Base-by-base conservation (phyloP, 2,113 vertebrate species). In the Seriola quinqueradiata region DNA sequence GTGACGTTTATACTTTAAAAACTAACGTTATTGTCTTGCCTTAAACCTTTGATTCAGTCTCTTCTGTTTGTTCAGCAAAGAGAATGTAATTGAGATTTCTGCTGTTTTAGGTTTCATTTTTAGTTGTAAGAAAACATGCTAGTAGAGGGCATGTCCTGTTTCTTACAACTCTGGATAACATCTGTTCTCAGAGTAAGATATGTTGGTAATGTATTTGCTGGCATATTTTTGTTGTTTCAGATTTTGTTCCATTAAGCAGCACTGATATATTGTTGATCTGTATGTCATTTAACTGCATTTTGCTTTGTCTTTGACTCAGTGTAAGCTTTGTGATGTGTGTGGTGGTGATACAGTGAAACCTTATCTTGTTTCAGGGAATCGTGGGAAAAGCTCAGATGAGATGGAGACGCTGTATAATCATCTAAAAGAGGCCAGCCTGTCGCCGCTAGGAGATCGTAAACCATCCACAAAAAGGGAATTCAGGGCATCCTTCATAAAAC, bases 351-450 rank as follows among this genome's bases (percentile, higher is more conserved):
- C 3, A 71, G 10, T 65, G 0, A 42, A 48, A 60, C 59, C 17
- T 64, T 42, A 8, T 79, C 8, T 77, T 72, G 25, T 88, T 36
- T 10, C 87, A 95, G 92, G 63, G 4, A 42, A 36, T 40, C 38
- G 38, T 52, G 85, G 76, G 34, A 89, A 40, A 36, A 48, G 60
- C 68, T 91, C 97, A 75, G 97, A 99, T 87, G 98, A 99, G 93
- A 98, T 99, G 98, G 97, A 99, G 85, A 94, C 95, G 85, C 94
- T 99, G 79, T 99, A 98, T 81, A 98, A 97, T 79, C 97, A 97
- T 2, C 83, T 99, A 81, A 98, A 99, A 81, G 94, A 98, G 90
- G 98, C 98, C 42, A 98, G 97, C 77, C 91, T 99, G 2, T 99
- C 98, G 59, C 97, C 98, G 13, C 96, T 97, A 44, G 98, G 98